Evolutionary conservation across 2,113 vertebrate species (phyloP).

Genomic region (Ginglymostoma cirratum): DNA sequence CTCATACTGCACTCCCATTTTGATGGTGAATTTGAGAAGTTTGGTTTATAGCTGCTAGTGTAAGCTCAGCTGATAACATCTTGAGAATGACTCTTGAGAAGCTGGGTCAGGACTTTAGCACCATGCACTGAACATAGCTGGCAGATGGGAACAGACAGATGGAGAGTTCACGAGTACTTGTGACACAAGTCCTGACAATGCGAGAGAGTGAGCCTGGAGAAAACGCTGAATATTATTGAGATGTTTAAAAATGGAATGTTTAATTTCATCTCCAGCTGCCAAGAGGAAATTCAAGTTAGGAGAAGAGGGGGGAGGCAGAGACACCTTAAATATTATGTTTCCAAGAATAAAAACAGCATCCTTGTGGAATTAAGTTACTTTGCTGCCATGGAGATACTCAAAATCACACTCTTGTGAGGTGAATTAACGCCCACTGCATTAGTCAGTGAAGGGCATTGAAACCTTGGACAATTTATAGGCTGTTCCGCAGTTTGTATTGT

Average conservation of each 20-base stretch:
- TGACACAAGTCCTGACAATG: conserved; percentile 44
- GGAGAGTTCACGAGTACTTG: conserved; percentile 45
- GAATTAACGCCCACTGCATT: not conserved
- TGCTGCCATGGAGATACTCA: not conserved
- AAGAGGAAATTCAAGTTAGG: conserved; percentile 44
- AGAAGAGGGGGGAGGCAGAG: conserved; percentile 32
- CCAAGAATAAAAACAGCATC: not conserved
- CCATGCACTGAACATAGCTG: conserved; percentile 37
- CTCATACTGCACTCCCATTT: not conserved
- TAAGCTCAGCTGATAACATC: conserved; percentile 10
- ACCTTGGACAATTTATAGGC: not conserved
- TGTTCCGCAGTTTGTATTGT: not conserved
- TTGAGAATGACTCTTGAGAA: conserved; percentile 32
- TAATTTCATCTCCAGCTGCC: conserved; percentile 47
- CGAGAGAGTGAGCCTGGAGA: conserved; percentile 42
- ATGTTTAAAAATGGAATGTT: conserved; percentile 50
- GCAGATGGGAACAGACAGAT: conserved; percentile 46
- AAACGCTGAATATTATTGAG: conserved; percentile 47
- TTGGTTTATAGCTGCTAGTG: not conserved
- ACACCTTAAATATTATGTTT: conserved; percentile 46
- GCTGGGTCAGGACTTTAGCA: conserved; percentile 28
- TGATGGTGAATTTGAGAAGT: not conserved
- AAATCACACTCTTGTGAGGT: not conserved
- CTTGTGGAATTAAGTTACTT: not conserved
- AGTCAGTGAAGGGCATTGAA: not conserved